Evolutionary conservation across 92 coral and sea anemone genomes (phyloP).

Genomic region (Siderastrea radians): DNA sequence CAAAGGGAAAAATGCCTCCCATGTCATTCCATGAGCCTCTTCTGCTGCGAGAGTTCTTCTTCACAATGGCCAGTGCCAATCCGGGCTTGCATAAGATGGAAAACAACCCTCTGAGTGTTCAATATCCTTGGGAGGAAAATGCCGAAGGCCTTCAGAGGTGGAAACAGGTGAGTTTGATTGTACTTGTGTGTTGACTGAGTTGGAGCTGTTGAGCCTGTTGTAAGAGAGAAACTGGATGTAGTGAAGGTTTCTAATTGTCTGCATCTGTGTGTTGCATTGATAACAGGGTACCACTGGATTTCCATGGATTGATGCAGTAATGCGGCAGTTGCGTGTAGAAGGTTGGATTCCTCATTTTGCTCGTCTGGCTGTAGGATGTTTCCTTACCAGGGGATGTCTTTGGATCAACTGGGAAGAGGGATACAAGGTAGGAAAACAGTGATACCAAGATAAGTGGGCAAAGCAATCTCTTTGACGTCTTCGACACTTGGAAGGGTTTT

Average conservation of each 20-base stretch:
- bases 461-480: background rate
- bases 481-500: background rate
- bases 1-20: constrained; percentile 37
- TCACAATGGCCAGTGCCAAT: constrained; percentile 61
- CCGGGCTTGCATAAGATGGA: constrained; percentile 61
- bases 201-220: background rate
- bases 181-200: background rate
- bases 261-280: background rate
- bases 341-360: constrained; percentile 81
- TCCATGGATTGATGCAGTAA: constrained; percentile 87
- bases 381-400: constrained; percentile 82
- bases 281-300: constrained; percentile 75
- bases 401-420: constrained; percentile 87
- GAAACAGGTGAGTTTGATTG: constrained; percentile 47
- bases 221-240: background rate
- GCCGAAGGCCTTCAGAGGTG: constrained; percentile 48
- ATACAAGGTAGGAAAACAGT: constrained; percentile 55
- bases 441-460: background rate
- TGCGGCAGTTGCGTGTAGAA: constrained; percentile 74
- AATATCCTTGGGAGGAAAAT: constrained; percentile 80
- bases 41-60: constrained; percentile 71
- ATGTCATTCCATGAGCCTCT: constrained; percentile 27
- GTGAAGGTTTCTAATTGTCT: background rate
- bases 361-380: constrained; percentile 78
- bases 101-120: constrained; percentile 66